Base-by-base conservation (phyloP, 2,113 vertebrate species). In the Sialia sialis region DNA sequence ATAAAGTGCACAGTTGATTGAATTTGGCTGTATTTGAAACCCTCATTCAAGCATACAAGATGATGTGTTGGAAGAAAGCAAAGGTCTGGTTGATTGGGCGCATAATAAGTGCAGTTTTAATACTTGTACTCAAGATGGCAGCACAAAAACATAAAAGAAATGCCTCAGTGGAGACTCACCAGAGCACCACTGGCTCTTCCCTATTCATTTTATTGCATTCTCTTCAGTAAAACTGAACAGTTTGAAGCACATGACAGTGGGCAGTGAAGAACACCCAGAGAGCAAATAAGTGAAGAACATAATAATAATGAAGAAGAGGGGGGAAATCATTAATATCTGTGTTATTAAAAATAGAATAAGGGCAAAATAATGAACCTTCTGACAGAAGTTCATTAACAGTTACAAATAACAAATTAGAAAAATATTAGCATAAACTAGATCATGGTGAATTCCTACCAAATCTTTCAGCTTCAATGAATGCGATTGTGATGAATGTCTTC, bases 71-170 rank as follows among this genome's bases (percentile, higher is more conserved):
- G 11, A 44, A 39, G 49, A 39, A 48, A 79, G 32, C 25, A 58
- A 89, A 76, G 39, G 29, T 10, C 4, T 27, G 29, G 4, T 14
- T 34, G 4, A 10, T 39, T n/a, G 22, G 13, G 10, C 9, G 10
- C 18, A 14, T 34, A 76, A 1, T 29, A 78, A 27, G 3, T 80
- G 81, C 52, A 43, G 41, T 84, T 95, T 90, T 87, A 39, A 79
- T 6, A 29, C 2, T 84, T 80, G 4, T 10, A 11, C 97, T 95
- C 78, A 63, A 94, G 96, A 94, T 96, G 97, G 97, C 97, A 96
- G 90, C 86, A 94, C 15, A 22, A 48, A 95, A 96, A 80, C 87
- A 90, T n/a, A 13, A 87, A 96, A 87, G 13, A 87, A 92, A 62
- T 9, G 3, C 11, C 70, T 78, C 22, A 2, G n/a, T 4, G 43